Conservation (phyloP, 2,888 invertebrate genomes). For the Pseudococcus viburni region DNA sequence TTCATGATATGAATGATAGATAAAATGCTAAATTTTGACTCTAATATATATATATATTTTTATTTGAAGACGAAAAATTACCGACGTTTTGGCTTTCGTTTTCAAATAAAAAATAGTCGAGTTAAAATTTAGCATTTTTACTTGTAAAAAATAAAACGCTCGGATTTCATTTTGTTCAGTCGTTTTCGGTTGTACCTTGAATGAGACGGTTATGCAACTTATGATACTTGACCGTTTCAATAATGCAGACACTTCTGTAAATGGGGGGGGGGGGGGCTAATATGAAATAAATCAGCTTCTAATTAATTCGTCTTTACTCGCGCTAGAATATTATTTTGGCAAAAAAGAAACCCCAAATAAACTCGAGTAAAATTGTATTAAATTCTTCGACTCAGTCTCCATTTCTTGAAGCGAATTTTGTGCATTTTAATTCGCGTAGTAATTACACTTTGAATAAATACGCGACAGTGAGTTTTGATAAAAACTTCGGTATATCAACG, state of each 20-base stretch:
- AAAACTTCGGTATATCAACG: background rate
- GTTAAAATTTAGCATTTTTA: too few relatives aligned
- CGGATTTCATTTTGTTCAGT: background rate
- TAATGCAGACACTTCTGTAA: background rate
- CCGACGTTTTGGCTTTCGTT: too few relatives aligned
- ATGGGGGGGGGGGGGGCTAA: too few relatives aligned
- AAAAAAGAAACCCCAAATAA: background rate
- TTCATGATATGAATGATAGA: too few relatives aligned
- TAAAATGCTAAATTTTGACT: too few relatives aligned
- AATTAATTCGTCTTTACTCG: background rate
- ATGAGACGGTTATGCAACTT: background rate
- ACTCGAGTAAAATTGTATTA: too few relatives aligned
- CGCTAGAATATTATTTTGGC: background rate
- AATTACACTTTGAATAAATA: background rate
- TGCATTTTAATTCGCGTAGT: background rate
- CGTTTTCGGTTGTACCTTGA: background rate
- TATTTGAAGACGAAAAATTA: too few relatives aligned
- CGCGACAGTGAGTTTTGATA: background rate
- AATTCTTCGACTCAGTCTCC: background rate
- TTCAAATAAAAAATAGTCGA: too few relatives aligned
- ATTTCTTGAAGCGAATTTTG: background rate
- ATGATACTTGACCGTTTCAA: background rate
- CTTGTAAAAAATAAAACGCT: too few relatives aligned
- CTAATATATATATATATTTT: too few relatives aligned
- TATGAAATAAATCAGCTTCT: too few relatives aligned